Percentiles rank a stretch among this genome's conserved stretches.
phyloP scores from a whole-genome alignment of 2,888 invertebrate genomes.

The Anoplius nigerrimus region DNA sequence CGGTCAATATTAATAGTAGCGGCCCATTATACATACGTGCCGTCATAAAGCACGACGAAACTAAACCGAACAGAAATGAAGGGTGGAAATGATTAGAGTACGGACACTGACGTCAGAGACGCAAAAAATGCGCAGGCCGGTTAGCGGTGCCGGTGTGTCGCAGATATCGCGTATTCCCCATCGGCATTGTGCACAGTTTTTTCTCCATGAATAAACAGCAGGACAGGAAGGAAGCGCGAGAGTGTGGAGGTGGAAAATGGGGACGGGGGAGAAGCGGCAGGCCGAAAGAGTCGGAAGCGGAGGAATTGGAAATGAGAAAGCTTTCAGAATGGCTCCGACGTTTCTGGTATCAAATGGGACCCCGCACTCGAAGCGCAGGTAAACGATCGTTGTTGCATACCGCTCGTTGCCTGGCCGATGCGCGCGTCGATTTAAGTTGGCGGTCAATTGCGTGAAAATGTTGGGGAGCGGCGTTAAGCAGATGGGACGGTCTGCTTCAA shows the following conservation, averaged over 20 bases:
- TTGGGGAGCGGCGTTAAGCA: not conserved
- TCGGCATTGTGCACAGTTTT: not conserved
- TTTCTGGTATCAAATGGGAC: constrained; percentile 23
- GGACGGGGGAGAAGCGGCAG: not conserved
- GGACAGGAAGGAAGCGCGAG: not conserved
- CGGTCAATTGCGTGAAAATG: not conserved
- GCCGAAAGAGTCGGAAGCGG: constrained; percentile 5
- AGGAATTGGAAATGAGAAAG: constrained; percentile 33
- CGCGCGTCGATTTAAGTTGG: constrained; percentile 1
- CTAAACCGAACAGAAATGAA: too few relatives aligned
- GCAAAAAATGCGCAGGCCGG: too few relatives aligned
- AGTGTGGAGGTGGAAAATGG: not conserved
- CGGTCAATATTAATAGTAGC: too few relatives aligned
- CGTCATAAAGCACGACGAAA: too few relatives aligned
- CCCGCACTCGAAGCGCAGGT: constrained; percentile 24
- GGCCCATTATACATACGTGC: too few relatives aligned
- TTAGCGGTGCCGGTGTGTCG: too few relatives aligned
- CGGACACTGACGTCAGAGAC: too few relatives aligned
- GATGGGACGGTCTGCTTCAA: not conserved
- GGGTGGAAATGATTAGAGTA: too few relatives aligned
- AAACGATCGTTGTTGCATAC: not conserved
- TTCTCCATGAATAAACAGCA: constrained; percentile 6
- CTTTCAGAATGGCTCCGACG: constrained; percentile 25
- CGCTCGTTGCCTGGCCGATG: not conserved
- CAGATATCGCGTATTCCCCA: too few relatives aligned